Conservation (phyloP, 2,888 invertebrate species). For the Strigamia maritima region DNA sequence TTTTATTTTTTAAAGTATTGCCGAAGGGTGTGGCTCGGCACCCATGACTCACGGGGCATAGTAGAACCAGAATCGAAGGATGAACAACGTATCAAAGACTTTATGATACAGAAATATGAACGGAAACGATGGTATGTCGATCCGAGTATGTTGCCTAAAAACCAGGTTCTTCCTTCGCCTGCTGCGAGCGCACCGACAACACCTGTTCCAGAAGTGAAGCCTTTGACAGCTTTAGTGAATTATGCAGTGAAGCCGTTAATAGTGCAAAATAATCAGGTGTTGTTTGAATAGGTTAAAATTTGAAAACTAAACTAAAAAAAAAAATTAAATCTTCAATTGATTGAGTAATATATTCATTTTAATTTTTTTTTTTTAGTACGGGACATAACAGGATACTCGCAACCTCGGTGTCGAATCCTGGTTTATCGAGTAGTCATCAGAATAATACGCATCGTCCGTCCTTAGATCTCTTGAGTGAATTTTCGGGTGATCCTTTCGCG, state of each 20-base stretch:
- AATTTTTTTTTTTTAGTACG: background rate
- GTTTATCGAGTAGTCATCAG: background rate
- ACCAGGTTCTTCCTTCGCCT: slow-evolving; percentile 41
- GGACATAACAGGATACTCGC: background rate
- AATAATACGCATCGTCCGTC: slow-evolving; percentile 38
- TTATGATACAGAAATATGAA: slow-evolving; percentile 94
- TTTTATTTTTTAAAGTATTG: slow-evolving; percentile 62
- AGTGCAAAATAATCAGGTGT: slow-evolving; percentile 32
- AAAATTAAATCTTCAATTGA: no score
- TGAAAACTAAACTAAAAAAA: background rate
- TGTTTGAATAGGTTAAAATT: background rate
- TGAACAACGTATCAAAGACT: slow-evolving; percentile 85
- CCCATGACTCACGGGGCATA: slow-evolving; percentile 63
- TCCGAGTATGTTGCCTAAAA: slow-evolving; percentile 53
- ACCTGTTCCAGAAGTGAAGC: slow-evolving; percentile 50
- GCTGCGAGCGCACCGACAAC: background rate
- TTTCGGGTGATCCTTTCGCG: slow-evolving; percentile 51
- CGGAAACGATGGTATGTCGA: slow-evolving; percentile 68
- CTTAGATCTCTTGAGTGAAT: slow-evolving; percentile 51
- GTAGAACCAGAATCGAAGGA: slow-evolving; percentile 68
- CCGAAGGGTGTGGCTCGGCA: slow-evolving; percentile 85
- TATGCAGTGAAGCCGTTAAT: slow-evolving; percentile 47
- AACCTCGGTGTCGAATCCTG: background rate
- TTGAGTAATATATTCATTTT: background rate
- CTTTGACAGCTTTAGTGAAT: slow-evolving; percentile 52